A percentile compares a stretch with the other conserved stretches of the same genome.
Evolutionary conservation across 2,888 invertebrate genomes (phyloP).

Genomic region (Halocaridina rubra): DNA sequence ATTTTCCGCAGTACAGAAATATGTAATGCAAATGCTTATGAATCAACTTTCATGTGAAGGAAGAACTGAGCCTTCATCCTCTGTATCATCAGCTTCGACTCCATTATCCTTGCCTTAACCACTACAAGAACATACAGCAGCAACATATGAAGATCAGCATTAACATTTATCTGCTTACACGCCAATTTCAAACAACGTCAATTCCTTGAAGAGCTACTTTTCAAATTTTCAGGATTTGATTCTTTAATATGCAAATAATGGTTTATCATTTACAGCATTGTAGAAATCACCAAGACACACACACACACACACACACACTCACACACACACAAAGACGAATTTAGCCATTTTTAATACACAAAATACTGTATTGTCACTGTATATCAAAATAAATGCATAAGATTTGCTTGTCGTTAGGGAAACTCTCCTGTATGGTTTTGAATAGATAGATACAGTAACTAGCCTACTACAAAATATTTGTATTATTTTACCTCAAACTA

Average conservation of each 20-base stretch:
- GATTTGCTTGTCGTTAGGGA: background rate
- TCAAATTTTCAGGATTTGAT: slow-evolving; percentile 22
- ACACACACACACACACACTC: background rate
- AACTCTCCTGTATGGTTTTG: slow-evolving; percentile 12
- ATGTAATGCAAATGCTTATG: too few relatives aligned
- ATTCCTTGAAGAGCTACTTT: slow-evolving; percentile 26
- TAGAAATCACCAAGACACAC: slow-evolving; percentile 4
- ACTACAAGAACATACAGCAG: too few relatives aligned
- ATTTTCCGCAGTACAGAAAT: slow-evolving; percentile 36
- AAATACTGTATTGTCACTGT: slow-evolving; percentile 8
- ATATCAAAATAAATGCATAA: background rate
- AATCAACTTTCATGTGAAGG: too few relatives aligned
- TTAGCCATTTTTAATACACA: background rate
- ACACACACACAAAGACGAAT: too few relatives aligned
- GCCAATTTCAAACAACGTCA: slow-evolving; percentile 9
- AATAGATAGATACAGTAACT: too few relatives aligned
- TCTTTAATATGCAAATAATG: slow-evolving; percentile 8
- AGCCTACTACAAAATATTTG: too few relatives aligned
- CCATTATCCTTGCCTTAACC: too few relatives aligned
- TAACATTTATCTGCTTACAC: slow-evolving; percentile 12
- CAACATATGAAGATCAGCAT: too few relatives aligned
- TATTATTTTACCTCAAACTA: too few relatives aligned
- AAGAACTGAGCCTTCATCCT: too few relatives aligned
- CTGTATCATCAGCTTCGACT: too few relatives aligned
- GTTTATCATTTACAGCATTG: background rate